Percentiles rank a stretch among this genome's conserved stretches.
Conservation (phyloP, 2,113 vertebrate genomes). For the Phodopus roborovskii region DNA sequence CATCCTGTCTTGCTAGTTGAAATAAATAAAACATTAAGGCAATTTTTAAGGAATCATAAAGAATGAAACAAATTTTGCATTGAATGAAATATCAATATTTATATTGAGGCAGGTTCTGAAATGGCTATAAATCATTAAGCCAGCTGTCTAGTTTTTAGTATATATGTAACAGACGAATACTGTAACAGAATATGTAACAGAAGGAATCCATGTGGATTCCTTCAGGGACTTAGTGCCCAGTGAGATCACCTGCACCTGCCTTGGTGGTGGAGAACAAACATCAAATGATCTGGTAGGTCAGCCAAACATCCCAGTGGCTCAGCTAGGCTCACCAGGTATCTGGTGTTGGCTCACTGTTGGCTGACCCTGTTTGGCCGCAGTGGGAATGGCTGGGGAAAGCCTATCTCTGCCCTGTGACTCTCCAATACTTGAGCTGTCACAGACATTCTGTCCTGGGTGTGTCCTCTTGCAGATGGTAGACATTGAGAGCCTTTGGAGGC, state of each 20-base stretch:
- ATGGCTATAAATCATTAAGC: background rate
- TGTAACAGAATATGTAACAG: no score
- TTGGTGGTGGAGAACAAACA: background rate
- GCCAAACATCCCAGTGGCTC: no score
- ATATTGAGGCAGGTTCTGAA: background rate
- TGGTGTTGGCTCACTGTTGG: background rate
- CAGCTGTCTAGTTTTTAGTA: background rate
- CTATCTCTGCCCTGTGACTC: background rate
- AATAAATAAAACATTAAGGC: constrained; percentile 7
- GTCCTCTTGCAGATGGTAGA: background rate
- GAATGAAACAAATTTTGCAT: background rate
- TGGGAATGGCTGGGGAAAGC: background rate
- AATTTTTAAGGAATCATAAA: constrained; percentile 33
- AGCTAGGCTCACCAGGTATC: background rate
- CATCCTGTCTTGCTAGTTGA: background rate
- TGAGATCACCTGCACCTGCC: background rate
- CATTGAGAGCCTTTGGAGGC: background rate
- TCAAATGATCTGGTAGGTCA: background rate
- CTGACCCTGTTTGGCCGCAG: background rate
- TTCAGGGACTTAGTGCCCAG: background rate
- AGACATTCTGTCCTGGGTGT: background rate
- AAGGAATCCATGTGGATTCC: background rate
- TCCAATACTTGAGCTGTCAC: background rate
- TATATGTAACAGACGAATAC: background rate
- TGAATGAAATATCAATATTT: constrained; percentile 47